A percentile compares a stretch with the other conserved stretches of the same genome.
Evolutionary conservation across 2,888 invertebrate genomes (phyloP).

Genomic region (Griposia aprilina): DNA sequence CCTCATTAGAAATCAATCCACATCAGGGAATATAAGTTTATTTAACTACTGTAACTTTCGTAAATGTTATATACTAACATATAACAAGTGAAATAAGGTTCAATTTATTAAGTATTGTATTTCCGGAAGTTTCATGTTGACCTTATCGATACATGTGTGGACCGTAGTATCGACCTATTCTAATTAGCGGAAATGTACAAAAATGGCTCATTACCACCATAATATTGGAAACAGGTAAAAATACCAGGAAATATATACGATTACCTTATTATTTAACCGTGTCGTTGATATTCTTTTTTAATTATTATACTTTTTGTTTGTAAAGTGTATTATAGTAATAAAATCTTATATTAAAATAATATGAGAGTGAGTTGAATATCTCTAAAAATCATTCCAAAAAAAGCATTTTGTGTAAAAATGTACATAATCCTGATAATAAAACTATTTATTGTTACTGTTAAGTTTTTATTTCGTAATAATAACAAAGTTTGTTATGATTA

Average conservation of each 20-base stretch:
- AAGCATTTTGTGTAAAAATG: slow-evolving; percentile 56
- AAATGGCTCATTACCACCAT: slow-evolving; percentile 23
- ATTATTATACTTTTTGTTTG: slow-evolving; percentile 18
- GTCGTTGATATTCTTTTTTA: background rate
- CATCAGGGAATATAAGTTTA: background rate
- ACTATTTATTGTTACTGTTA: slow-evolving; percentile 59
- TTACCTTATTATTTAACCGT: slow-evolving; percentile 2
- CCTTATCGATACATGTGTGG: slow-evolving; percentile 7
- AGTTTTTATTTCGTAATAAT: slow-evolving; percentile 53
- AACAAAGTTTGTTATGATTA: slow-evolving; percentile 26
- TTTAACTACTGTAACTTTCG: background rate
- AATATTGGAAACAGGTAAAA: slow-evolving; percentile 16
- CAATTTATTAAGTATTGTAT: slow-evolving; percentile 21
- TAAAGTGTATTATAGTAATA: slow-evolving; percentile 15
- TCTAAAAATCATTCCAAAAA: slow-evolving; percentile 43
- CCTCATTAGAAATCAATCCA: background rate
- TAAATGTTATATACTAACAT: background rate
- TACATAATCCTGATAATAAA: slow-evolving; percentile 61
- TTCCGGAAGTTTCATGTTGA: slow-evolving; percentile 12
- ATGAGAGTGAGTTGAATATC: slow-evolving; percentile 1
- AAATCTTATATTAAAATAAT: background rate
- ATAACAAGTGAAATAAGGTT: background rate
- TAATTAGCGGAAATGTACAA: slow-evolving; percentile 24
- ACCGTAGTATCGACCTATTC: background rate
- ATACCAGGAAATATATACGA: slow-evolving; percentile 14